Percentiles rank a stretch among this genome's conserved stretches.
Conservation (phyloP, 2,113 vertebrate genomes). For the Elaphurus davidianus region DNA sequence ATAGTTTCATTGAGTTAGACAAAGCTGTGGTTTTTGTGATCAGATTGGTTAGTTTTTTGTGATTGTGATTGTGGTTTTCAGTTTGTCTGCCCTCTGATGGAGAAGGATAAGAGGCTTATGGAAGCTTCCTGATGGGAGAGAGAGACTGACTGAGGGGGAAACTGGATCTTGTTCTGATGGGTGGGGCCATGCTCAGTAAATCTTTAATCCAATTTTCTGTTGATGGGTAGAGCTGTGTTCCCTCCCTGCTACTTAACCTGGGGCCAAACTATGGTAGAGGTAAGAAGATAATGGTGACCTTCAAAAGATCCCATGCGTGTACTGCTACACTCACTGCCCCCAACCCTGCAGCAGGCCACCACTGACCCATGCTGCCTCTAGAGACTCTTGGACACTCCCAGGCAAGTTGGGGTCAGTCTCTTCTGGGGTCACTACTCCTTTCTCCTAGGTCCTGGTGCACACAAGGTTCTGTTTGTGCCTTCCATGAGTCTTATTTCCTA, state of each 20-base stretch:
- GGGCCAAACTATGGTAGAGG: not conserved
- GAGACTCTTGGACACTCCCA: not conserved
- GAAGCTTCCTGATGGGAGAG: not conserved
- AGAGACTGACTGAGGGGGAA: not conserved
- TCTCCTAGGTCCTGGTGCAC: not conserved
- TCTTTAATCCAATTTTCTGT: not conserved
- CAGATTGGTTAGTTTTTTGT: not conserved
- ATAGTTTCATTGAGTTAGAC: not conserved
- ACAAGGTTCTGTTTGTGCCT: not conserved
- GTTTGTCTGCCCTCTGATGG: not conserved
- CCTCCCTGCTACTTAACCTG: not conserved
- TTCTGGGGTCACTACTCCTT: not conserved
- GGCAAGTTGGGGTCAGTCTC: not conserved
- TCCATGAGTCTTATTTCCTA: not conserved
- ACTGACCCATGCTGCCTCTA: rapidly evolving
- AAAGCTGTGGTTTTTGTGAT: not conserved
- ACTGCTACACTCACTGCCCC: not conserved
- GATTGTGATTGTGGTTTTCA: not conserved
- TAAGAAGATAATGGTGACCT: not conserved
- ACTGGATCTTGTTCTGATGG: not conserved
- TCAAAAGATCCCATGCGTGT: not conserved
- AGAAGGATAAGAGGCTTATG: not conserved
- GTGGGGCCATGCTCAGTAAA: not conserved
- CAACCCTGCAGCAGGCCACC: not conserved
- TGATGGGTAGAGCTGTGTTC: not conserved